Evolutionary conservation across 2,888 invertebrate genomes (phyloP), one percentile per base, ranked within the genome.

Genomic region (Choreutis nemorana): DNA sequence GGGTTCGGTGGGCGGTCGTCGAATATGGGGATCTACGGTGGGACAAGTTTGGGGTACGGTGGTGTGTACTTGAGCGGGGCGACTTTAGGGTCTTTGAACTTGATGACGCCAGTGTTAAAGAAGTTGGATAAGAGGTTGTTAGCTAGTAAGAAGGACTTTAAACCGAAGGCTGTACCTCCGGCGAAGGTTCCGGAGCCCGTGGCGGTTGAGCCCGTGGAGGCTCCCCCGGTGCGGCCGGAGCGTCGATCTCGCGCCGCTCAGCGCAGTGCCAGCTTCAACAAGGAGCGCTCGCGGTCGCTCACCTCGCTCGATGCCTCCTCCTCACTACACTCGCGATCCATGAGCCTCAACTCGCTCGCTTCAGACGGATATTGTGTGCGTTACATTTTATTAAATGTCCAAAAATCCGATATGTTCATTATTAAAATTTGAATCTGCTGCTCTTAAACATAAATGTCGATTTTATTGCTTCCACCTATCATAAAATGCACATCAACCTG

Each of bases 331-430:
- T 79, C 61, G 40, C 72, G 86, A 30, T 86, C 86, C 2, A 60
- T 85, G 34, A 87, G 87, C 60, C 81, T 87, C 42, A 86, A 83
- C 26, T 87, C 87, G 8, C 75, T 87, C 37, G 85, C 87, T 47
- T 91, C 91, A 35, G 91, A 91, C 73, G 91, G 91, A 78, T 92
- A 92, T 55, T 85, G 84, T 81, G 92, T 92, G 89, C 83, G 90
- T 68, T 43, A 27, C 28, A 31, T 16, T 28, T 34, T 7, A 9
- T 26, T 23, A 29, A 16, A 12, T 8, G 11, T 13, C 14, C 14
- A n/a, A 14, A 12, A 8, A 15, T 31, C 29, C 22, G 14, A 14
- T 28, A 28, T 27, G 28, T 27, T 23, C 18, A 14, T 28, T n/a
- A 9, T 29, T 26, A 24, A 16, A 14, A 12, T 23, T 27, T 10